phyloP scores from a whole-genome alignment of 2,888 invertebrate species.

The Neuroscelio doddi region DNA sequence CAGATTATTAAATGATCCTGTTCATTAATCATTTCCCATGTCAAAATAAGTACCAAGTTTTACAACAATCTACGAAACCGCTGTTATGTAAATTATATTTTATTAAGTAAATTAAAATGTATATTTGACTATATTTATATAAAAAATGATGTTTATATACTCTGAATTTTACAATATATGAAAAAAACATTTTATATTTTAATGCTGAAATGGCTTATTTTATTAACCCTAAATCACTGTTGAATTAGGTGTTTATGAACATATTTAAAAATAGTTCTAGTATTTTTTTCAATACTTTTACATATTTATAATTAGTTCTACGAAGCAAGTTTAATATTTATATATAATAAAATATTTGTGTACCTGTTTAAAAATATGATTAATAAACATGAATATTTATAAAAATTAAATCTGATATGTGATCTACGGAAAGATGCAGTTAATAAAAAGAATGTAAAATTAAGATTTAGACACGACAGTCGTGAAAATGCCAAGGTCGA shows the following conservation, averaged over 20 bases:
- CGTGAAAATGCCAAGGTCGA: conserved; percentile 4
- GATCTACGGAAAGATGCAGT: not conserved
- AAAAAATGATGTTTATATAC: not conserved
- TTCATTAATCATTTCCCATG: not conserved
- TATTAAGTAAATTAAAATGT: conserved; percentile 47
- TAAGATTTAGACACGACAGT: not conserved
- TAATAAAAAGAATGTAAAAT: not conserved
- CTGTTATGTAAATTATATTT: conserved; percentile 48
- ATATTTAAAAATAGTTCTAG: too few species aligned
- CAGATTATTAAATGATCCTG: not conserved
- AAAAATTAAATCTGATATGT: not conserved
- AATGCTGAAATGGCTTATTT: not conserved
- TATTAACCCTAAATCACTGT: too few species aligned
- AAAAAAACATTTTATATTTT: not conserved
- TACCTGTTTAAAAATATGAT: too few species aligned
- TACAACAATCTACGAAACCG: not conserved
- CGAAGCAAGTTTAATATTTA: too few species aligned
- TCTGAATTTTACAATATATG: not conserved
- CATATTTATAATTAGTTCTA: too few species aligned
- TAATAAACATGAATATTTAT: too few species aligned
- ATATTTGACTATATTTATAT: conserved; percentile 34
- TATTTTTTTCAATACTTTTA: too few species aligned
- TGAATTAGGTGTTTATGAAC: too few species aligned
- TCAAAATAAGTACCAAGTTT: not conserved
- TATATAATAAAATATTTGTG: too few species aligned